Conservation (phyloP, 1,140 invertebrate species). For the Heliconius himera region DNA sequence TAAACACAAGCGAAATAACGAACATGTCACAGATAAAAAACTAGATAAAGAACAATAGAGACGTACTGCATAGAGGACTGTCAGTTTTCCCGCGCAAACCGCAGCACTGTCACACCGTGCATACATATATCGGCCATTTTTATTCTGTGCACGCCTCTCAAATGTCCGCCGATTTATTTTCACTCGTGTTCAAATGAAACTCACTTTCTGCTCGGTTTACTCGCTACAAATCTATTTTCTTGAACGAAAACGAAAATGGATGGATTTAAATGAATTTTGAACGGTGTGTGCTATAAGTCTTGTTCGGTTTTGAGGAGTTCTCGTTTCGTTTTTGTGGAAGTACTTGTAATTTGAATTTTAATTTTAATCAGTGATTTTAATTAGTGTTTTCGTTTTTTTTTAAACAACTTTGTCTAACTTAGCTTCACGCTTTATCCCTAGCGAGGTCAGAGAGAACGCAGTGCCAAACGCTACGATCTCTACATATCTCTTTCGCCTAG, state of each 20-base stretch:
- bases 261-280: not conserved
- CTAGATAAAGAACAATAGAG: not conserved
- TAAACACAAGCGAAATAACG: not conserved
- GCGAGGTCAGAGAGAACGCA: no score
- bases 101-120: constrained; percentile 41
- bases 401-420: not conserved
- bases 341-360: not conserved
- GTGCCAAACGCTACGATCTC: no score
- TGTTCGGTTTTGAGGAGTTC: not conserved
- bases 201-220: constrained; percentile 58
- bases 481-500: no score
- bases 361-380: not conserved
- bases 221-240: constrained; percentile 49
- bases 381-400: not conserved
- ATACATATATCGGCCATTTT: constrained; percentile 53
- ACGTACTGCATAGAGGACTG: constrained; percentile 14
- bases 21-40: constrained; percentile 32
- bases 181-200: constrained; percentile 56
- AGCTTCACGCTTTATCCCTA: no score
- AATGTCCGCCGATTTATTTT: constrained; percentile 61
- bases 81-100: constrained; percentile 48
- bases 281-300: not conserved
- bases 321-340: not conserved
- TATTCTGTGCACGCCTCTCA: constrained; percentile 50
- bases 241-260: constrained; percentile 48